Conservation (phyloP, 1,140 invertebrate species). For the Zaprionus kolodkinae region DNA sequence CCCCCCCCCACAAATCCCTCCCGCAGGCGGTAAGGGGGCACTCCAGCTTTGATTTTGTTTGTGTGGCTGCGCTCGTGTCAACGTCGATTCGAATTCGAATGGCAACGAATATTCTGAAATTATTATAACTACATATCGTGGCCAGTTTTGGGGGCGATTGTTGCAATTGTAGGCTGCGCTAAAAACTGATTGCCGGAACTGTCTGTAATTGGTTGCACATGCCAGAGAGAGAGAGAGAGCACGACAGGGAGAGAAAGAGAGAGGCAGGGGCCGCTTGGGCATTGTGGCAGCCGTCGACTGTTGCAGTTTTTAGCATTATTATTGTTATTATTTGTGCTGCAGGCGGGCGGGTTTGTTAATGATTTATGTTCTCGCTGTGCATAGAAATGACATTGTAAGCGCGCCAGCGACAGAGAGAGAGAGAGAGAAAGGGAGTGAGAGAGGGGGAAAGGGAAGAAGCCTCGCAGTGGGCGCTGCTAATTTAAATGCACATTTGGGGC, state of each 20-base stretch:
- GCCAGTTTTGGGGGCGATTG: constrained; percentile 32
- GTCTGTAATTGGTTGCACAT: constrained; percentile 74
- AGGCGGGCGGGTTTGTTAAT: constrained; percentile 61
- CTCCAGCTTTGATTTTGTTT: constrained; percentile 16
- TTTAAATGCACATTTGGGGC: constrained; percentile 81
- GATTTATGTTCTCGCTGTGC: constrained; percentile 79
- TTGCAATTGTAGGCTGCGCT: constrained; percentile 52
- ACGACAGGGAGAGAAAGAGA: not conserved
- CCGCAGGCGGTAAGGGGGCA: not conserved
- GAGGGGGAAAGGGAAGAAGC: not conserved
- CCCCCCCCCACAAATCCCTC: too few species aligned
- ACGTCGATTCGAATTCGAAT: constrained; percentile 67
- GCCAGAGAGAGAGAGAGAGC: not conserved
- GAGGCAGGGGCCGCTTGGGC: constrained; percentile 57
- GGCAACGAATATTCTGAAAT: constrained; percentile 67
- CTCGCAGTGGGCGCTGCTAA: constrained; percentile 51
- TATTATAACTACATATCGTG: constrained; percentile 68
- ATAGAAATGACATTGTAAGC: constrained; percentile 71
- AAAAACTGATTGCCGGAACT: constrained; percentile 80
- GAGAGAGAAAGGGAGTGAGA: not conserved
- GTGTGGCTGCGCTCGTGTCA: constrained; percentile 36
- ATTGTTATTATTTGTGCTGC: constrained; percentile 79
- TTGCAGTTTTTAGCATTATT: constrained; percentile 79
- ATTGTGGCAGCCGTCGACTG: constrained; percentile 65
- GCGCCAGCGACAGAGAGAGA: not conserved